These are phyloP conservation scores for Anser cygnoides DNA, from an alignment of 2,113 vertebrate genomes.

Conservation along the genomic window DNA sequence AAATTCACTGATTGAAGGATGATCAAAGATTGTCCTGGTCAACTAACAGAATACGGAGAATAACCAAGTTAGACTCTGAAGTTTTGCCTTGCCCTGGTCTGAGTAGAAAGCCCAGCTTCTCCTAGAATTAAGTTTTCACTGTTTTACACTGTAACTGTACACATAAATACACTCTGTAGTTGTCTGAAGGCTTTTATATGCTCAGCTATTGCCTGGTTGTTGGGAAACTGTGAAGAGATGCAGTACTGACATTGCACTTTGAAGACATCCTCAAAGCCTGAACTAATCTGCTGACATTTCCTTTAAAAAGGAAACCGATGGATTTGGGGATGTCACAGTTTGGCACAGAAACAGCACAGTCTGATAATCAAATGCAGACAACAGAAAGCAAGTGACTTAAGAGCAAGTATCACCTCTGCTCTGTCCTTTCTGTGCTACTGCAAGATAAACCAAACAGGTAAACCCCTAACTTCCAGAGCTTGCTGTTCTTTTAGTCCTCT, in stretches of 20 bases:
- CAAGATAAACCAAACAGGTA: background rate
- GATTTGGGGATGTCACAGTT: background rate
- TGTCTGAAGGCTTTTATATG: background rate
- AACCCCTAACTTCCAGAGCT: background rate
- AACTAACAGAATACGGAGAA: background rate
- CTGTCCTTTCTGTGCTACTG: background rate
- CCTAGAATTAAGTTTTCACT: background rate
- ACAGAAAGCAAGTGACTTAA: background rate
- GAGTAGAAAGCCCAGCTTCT: background rate
- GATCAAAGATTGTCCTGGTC: background rate
- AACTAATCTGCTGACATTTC: background rate
- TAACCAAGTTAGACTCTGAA: background rate
- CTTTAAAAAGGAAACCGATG: background rate
- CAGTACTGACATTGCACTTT: background rate
- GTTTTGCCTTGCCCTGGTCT: background rate
- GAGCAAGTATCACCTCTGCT: background rate
- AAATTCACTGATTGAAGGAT: background rate
- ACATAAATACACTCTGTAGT: background rate
- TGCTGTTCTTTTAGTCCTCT: background rate
- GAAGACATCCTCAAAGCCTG: background rate
- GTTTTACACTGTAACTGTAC: background rate
- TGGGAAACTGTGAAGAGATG: background rate
- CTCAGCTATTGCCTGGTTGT: background rate
- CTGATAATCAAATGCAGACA: background rate
- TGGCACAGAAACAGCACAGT: background rate